Evolutionary conservation across 1,140 invertebrate genomes (phyloP).

Genomic region (Dendroctonus ponderosae): DNA sequence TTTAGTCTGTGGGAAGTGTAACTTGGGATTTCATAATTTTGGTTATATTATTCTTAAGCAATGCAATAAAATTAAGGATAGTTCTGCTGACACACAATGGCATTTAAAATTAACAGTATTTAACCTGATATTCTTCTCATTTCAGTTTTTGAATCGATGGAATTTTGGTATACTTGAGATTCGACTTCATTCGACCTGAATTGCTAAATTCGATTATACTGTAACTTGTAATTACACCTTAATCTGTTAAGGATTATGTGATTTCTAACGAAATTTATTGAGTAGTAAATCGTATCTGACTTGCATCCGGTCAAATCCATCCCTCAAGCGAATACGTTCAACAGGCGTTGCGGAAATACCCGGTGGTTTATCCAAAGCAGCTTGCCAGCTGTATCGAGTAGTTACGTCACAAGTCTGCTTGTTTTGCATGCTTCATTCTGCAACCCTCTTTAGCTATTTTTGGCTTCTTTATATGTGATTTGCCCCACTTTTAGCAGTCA

Average conservation of each 20-base stretch:
- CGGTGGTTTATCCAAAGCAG: slow-evolving; percentile 24
- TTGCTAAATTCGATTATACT: background rate
- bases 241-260: slow-evolving; percentile 11
- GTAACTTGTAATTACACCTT: slow-evolving; percentile 8
- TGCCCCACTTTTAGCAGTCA: slow-evolving; percentile 14
- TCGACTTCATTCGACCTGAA: no score
- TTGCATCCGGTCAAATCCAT: slow-evolving; percentile 21
- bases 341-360: slow-evolving; percentile 23
- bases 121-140: slow-evolving; percentile 24
- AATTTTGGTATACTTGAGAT: background rate
- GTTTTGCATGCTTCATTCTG: slow-evolving; percentile 22
- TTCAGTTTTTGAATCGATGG: background rate
- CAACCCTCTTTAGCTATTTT: slow-evolving; percentile 24
- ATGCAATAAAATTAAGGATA: slow-evolving; percentile 30
- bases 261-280: slow-evolving; percentile 7
- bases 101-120: slow-evolving; percentile 19
- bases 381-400: slow-evolving; percentile 24
- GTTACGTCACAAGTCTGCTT: slow-evolving; percentile 15
- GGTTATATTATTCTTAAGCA: slow-evolving; percentile 29
- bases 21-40: slow-evolving; percentile 34
- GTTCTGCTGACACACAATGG: slow-evolving; percentile 25
- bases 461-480: slow-evolving; percentile 14
- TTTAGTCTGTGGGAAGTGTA: slow-evolving; percentile 33
- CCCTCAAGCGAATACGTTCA: slow-evolving; percentile 24
- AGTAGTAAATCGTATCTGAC: background rate